Evolutionary conservation across 2,797 vertebrate species (phyloP), one percentile per base, ranked within the genome.

Genomic region (Falco columbarius): DNA sequence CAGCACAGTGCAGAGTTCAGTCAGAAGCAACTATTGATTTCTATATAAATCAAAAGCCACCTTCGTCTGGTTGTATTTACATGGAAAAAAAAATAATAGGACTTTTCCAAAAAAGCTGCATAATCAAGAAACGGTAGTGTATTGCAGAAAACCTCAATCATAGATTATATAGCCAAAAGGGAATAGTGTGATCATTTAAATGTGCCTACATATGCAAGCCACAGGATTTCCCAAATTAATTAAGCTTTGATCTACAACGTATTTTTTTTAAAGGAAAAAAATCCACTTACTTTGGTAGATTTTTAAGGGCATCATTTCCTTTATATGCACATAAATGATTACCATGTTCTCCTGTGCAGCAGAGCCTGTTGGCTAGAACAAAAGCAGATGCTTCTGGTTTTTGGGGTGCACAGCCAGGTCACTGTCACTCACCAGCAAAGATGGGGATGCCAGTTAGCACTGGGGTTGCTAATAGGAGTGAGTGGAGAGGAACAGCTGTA

Each of bases 21-120:
- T 96, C 92, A 93, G 90, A 94, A 96, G 73, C 95, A 75, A 97
- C 89, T 96, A 95, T 89, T 97, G 98, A 96, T 97, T 97, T 94
- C 62, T 68, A 91, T 91, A 81, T 95, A 94, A 96, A 95, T 96
- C 79, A 81, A 90, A 97, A 96, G 63, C 66, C 36, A 72, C 84
- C 71, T 93, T 94, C 91, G 77, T 91, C 81, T 12, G 5, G 59
- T 63, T 89, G 59, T 81, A 87, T 91, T 94, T 97, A 92, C 86
- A 77, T 86, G 23, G n/a, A 34, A 44, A 44, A 62, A 81, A 82
- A 74, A 63, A 89, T 21, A 89, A 82, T 34, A 79, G 7, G 24
- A 49, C 59, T 42, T 15, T 81, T 73, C 77, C 86, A 74, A 67
- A 88, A 86, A 91, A 65, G 54, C 72, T 73, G 62, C 44, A 82